These are phyloP conservation scores for Ancistrus triradiatus DNA, from an alignment of 2,113 vertebrate species.

Conservation along the genomic window DNA sequence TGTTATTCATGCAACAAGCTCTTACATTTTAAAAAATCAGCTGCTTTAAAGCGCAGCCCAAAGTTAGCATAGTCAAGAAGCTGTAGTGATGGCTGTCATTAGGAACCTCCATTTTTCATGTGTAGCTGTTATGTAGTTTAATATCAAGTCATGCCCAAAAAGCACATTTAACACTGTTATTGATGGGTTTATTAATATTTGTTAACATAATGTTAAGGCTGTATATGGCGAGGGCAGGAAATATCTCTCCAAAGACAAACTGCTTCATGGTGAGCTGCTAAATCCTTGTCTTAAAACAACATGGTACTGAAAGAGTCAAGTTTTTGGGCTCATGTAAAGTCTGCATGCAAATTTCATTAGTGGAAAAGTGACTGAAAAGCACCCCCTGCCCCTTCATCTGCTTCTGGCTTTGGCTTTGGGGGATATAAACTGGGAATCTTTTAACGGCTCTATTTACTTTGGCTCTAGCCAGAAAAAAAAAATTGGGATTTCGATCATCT, in stretches of 20 bases:
- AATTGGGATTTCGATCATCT: constrained; percentile 63
- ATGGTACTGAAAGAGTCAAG: constrained; percentile 6
- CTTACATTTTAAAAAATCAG: no score
- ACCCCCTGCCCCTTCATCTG: constrained; percentile 35
- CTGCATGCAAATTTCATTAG: constrained; percentile 50
- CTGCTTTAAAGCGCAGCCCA: no score
- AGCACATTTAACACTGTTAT: no score
- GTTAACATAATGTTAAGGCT: no score
- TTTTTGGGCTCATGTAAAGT: constrained; percentile 40
- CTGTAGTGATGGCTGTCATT: no score
- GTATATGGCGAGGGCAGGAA: no score
- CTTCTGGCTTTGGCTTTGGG: constrained; percentile 53
- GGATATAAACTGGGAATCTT: constrained; percentile 61
- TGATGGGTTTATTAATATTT: no score
- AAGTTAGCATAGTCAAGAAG: no score
- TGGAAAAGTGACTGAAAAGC: constrained; percentile 48
- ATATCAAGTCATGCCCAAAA: no score
- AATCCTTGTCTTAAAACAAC: constrained; percentile 16
- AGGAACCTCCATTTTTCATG: no score
- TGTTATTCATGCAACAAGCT: no score
- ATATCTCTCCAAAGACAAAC: not conserved
- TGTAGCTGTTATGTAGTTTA: no score
- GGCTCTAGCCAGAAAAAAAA: constrained; percentile 62
- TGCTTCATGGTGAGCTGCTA: not conserved
- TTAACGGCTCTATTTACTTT: constrained; percentile 70